Percentiles rank a stretch among this genome's conserved stretches.
phyloP scores from a whole-genome alignment of 2,113 vertebrate genomes.

The Petrocephalus zakoni region DNA sequence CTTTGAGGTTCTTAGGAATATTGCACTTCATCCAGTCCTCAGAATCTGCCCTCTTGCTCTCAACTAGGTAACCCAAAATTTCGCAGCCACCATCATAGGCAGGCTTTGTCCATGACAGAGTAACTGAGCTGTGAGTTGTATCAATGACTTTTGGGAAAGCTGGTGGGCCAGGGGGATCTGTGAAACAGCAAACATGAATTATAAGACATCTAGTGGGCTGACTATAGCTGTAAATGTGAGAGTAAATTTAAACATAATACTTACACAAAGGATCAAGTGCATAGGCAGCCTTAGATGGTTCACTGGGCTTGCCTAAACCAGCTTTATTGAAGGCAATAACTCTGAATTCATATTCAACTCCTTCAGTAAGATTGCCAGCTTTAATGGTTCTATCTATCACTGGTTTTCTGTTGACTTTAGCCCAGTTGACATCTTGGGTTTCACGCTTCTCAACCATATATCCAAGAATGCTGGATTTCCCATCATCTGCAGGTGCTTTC shows the following conservation, averaged over 20 bases:
- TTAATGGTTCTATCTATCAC: slow-evolving; percentile 95
- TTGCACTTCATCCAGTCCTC: slow-evolving; percentile 92
- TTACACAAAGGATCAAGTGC: slow-evolving; percentile 92
- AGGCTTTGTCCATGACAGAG: slow-evolving; percentile 90
- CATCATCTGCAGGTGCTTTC: slow-evolving; percentile 89
- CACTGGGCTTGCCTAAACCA: slow-evolving; percentile 90
- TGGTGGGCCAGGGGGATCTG: slow-evolving; percentile 95
- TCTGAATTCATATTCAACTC: slow-evolving; percentile 90
- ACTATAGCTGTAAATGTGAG: slow-evolving; percentile 25
- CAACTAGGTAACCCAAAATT: slow-evolving; percentile 91
- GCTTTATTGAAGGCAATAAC: slow-evolving; percentile 94
- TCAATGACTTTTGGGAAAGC: slow-evolving; percentile 93
- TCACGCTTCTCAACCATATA: slow-evolving; percentile 96
- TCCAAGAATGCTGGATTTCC: slow-evolving; percentile 84
- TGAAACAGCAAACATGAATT: background rate
- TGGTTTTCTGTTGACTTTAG: slow-evolving; percentile 86
- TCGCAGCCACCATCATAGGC: slow-evolving; percentile 95
- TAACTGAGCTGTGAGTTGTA: slow-evolving; percentile 81
- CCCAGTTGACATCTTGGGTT: slow-evolving; percentile 83
- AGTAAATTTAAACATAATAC: slow-evolving; percentile 39
- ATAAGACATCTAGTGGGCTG: background rate
- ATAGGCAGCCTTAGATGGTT: slow-evolving; percentile 76
- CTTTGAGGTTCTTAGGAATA: slow-evolving; percentile 83
- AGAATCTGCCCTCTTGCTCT: slow-evolving; percentile 76
- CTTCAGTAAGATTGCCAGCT: slow-evolving; percentile 84